Conservation (phyloP, 2,113 vertebrate species). For the Leucosticte australis region DNA sequence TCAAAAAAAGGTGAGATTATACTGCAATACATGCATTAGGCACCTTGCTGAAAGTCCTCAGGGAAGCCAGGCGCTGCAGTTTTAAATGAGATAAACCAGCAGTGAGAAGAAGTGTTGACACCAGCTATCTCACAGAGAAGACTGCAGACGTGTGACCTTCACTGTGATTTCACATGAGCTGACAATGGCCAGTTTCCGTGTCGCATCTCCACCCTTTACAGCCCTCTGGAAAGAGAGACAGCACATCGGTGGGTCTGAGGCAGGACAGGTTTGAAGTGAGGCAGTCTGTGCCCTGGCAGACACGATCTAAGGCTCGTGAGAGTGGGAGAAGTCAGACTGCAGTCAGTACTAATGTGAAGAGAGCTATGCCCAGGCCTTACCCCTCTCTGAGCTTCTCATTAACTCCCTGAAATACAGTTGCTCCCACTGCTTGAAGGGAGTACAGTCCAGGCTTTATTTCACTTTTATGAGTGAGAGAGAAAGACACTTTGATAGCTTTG, state of each 20-base stretch:
- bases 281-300: background rate
- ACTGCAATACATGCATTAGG: background rate
- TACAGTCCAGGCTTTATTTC: background rate
- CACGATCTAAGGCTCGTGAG: fast-evolving
- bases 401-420: background rate
- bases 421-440: background rate
- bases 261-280: background rate
- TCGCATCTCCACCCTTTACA: background rate
- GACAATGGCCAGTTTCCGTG: background rate
- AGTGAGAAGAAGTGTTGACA: background rate
- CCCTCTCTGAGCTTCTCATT: background rate
- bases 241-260: background rate
- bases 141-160: background rate
- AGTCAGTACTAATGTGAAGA: background rate
- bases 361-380: background rate
- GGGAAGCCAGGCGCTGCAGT: background rate
- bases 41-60: background rate
- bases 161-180: background rate
- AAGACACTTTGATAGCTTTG: background rate
- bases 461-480: background rate
- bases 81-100: background rate
- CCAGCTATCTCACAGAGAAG: background rate
- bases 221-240: background rate
- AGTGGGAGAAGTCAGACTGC: background rate
- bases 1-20: background rate